These are phyloP conservation scores for Paguma larvata DNA, from an alignment of 2,797 vertebrate species.

Conservation along the genomic window DNA sequence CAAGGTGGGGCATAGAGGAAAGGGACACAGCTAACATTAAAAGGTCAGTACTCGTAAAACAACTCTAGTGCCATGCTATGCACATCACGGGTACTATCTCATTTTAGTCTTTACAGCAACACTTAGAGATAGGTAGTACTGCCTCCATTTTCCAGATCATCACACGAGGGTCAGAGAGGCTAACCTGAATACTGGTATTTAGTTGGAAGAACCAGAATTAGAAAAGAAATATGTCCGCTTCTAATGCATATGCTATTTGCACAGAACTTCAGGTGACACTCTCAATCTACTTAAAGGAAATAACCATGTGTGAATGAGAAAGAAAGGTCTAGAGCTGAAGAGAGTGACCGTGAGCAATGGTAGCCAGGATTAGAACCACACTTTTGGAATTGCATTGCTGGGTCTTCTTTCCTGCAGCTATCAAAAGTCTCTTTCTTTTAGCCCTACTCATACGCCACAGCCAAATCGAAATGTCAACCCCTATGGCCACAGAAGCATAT, in stretches of 20 bases:
- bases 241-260: not conserved
- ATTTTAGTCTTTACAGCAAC: no score
- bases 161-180: not conserved
- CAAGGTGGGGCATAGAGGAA: not conserved
- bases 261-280: not conserved
- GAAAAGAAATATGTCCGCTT: not conserved
- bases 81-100: rapidly evolving
- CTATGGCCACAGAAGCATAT: not conserved
- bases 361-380: not conserved
- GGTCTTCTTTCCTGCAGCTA: not conserved
- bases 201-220: not conserved
- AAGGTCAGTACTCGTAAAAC: not conserved
- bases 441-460: not conserved
- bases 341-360: rapidly evolving
- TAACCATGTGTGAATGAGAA: not conserved
- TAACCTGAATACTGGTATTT: not conserved
- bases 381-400: not conserved
- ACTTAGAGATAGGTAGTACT: not conserved
- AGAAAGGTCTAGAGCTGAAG: not conserved
- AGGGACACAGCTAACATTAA: not conserved
- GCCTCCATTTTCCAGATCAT: not conserved
- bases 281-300: not conserved
- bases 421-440: not conserved
- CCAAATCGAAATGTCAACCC: not conserved
- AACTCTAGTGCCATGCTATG: rapidly evolving